Base-by-base conservation (phyloP, 2,797 vertebrate species). In the Pangasius krempfi region DNA sequence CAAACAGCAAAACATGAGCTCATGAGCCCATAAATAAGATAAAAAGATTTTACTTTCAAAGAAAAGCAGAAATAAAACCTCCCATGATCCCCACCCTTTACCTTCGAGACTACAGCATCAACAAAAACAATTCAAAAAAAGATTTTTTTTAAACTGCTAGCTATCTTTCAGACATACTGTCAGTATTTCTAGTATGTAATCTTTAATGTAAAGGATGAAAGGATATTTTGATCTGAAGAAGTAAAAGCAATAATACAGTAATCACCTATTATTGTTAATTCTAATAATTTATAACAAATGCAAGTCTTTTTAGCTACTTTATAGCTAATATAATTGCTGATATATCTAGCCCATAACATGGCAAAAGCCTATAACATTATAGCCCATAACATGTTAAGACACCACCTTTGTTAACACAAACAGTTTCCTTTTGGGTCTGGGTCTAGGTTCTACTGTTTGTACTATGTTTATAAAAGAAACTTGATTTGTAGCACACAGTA, bases 1-100 rank as follows among this genome's bases (percentile, higher is more conserved):
- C 81, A 68, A 78, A 84, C 56, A 87, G 60, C 58, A 83, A 78
- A 87, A 56, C 72, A 75, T n/a, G 54, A 86, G 47, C 25, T 76
- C 75, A 64, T 62, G 37, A 56, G 81, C 14, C 50, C 54, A 87
- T 22, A 72, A 84, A 89, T 89, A 89, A 84, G 20, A 47, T 84
- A 50, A 84, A 75, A 89, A 84, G 60, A 4, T 58, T 87, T 79
- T 50, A 79, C 79, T 70, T 84, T 87, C 80, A 87, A 84, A 87
- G 86, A 84, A 84, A 84, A 40, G 18, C 40, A 27, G 72, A 84
- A 87, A 87, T 68, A 83, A 78, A 83, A 18, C 80, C 47, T 89
- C 16, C 12, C 2, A 7, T 68, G 52, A 40, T 60, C 89, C 10
- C 73, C 89, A 87, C 88, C 88, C 83, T 70, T 85, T 70, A 56